These are phyloP conservation scores for Tipula vernalis DNA, from an alignment of 2,888 invertebrate species.

Conservation along the genomic window DNA sequence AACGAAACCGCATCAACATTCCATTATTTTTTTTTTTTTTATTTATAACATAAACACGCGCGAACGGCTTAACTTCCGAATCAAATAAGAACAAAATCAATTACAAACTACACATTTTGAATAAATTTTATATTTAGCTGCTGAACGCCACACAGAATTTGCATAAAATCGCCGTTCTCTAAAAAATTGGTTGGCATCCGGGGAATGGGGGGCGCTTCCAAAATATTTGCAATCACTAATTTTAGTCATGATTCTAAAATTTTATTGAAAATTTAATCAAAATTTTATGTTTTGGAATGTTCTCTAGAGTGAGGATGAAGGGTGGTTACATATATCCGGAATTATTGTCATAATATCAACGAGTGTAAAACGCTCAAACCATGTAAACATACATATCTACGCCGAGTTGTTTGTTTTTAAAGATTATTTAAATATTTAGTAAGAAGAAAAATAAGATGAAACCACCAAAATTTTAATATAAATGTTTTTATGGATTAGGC, in stretches of 20 bases:
- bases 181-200: neutral
- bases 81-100: neutral
- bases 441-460: neutral
- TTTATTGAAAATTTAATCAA: neutral
- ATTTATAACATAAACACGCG: neutral
- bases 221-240: neutral
- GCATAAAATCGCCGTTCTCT: neutral
- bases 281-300: neutral
- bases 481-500: neutral
- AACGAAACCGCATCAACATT: neutral
- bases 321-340: neutral
- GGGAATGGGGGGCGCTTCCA: neutral
- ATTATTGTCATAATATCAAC: neutral
- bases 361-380: neutral
- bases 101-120: neutral
- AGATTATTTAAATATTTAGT: neutral
- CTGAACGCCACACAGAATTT: neutral
- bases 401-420: neutral
- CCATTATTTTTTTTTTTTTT: no score
- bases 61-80: neutral
- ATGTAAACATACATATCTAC: neutral
- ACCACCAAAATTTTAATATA: neutral
- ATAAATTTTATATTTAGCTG: neutral
- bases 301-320: no score
- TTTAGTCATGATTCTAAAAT: neutral